Evolutionary conservation across 2,888 invertebrate species (phyloP), one percentile per base, ranked within the genome.

Genomic region (Melieria picta): DNA sequence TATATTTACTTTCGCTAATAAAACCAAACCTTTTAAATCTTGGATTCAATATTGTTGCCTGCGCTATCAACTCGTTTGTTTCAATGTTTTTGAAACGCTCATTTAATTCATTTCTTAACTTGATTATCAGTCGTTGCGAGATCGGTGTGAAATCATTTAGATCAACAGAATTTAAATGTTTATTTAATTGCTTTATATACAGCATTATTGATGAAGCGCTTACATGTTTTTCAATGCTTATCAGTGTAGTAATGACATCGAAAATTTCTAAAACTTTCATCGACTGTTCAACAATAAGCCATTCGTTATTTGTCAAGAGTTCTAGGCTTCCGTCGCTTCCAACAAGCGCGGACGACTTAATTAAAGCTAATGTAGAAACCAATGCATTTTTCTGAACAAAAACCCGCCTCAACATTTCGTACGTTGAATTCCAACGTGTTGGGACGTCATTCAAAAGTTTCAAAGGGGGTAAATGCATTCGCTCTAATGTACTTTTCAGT

Each of bases 351-450:
- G 52, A 52, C 47, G 64, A 64, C 11, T 64, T 50, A 1, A 64
- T 11, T 43, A 64, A 64, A 5, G 64, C 64, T 42, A 64, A 11
- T 10, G 64, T 52, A 10, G 42, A 7, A n/a, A 64, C 52, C 5
- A 69, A 47, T n/a, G 65, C 61, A 42, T 66, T 45, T 60, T 73
- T 58, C 10, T 67, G 10, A 43, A 47, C 7, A 10, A 58, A 58
- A 47, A 64, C 13, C 5, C 60, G 47, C 7, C 60, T 45, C n/a
- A 73, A 47, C 70, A 73, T 73, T 64, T 70, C 63, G 43, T 64
- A 70, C 5, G 73, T 73, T 48, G 70, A 67, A 16, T 67, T 70
- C 70, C 64, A 73, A 13, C 52, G 58, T 10, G 63, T 56, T 7
- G 42, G 42, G 43, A 47, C 16, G 62, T 70, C n/a, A 72, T 9